These are phyloP conservation scores for Clitarchus hookeri DNA, from an alignment of 2,888 invertebrate species.

Conservation along the genomic window DNA sequence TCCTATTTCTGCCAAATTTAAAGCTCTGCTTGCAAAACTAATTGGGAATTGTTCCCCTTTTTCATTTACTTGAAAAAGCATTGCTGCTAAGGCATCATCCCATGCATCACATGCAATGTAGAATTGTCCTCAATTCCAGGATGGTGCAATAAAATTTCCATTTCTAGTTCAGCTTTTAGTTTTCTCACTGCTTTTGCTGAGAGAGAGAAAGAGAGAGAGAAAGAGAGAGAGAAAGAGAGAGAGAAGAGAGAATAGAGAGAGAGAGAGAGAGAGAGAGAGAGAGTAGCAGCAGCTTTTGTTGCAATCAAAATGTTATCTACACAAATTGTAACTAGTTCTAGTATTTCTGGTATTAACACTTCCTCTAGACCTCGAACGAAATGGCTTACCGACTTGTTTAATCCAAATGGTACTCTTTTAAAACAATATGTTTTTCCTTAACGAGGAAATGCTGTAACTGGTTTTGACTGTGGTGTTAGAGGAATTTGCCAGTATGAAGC, in stretches of 20 bases:
- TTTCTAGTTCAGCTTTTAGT: neutral
- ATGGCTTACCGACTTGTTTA: slow-evolving; percentile 46
- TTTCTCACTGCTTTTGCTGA: neutral
- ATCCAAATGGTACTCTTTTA: slow-evolving; percentile 47
- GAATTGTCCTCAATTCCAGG: neutral
- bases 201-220: no score
- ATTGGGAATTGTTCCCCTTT: neutral
- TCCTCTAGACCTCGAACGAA: neutral
- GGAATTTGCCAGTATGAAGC: slow-evolving; percentile 47
- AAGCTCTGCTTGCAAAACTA: neutral
- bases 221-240: no score
- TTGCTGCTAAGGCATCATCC: neutral
- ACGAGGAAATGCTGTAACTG: slow-evolving; percentile 45
- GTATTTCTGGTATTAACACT: neutral
- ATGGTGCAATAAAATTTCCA: neutral
- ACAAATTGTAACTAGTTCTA: slow-evolving; percentile 39
- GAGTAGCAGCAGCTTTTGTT: slow-evolving; percentile 41
- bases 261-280: no score
- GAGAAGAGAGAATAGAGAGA: no score
- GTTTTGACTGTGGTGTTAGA: slow-evolving; percentile 40
- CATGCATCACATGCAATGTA: neutral
- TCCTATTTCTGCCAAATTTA: neutral
- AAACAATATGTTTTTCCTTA: slow-evolving; percentile 46
- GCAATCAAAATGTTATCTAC: slow-evolving; percentile 49
- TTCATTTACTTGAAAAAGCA: neutral